Evolutionary conservation across 2,797 vertebrate species (phyloP).

Genomic region (Harpagifer antarcticus): DNA sequence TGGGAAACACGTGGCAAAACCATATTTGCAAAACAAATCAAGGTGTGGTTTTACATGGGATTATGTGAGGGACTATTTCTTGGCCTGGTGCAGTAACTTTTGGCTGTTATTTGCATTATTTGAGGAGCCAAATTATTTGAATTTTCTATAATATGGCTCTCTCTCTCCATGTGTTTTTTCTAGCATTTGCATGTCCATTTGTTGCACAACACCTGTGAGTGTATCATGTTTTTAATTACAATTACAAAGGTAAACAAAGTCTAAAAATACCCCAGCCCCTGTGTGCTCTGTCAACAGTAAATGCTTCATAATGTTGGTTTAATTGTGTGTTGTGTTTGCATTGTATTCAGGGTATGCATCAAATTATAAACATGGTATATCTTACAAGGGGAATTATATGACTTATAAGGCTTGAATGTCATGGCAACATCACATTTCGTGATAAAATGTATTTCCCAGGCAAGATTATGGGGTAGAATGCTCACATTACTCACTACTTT

Average conservation of each 20-base stretch:
- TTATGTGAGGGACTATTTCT: not conserved
- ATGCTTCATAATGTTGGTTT: slow-evolving; percentile 23
- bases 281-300: slow-evolving; percentile 58
- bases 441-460: not conserved
- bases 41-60: not conserved
- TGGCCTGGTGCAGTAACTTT: not conserved
- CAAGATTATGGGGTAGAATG: not conserved
- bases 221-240: not conserved
- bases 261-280: slow-evolving; percentile 53
- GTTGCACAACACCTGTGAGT: too few species aligned
- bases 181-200: not conserved
- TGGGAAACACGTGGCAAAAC: not conserved
- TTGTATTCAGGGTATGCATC: not conserved
- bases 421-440: not conserved
- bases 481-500: not conserved
- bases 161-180: not conserved
- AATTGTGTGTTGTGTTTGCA: slow-evolving; percentile 7
- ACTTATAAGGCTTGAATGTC: not conserved
- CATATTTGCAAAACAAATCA: not conserved
- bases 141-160: too few species aligned
- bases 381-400: not conserved
- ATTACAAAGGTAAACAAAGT: slow-evolving; percentile 57
- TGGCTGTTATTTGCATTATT: too few species aligned
- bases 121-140: too few species aligned
- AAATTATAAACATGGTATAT: slow-evolving; percentile 1